Percentiles rank a stretch among this genome's conserved stretches.
Evolutionary conservation across 1,140 invertebrate species (phyloP).

Genomic region (Ptiloglossa arizonensis): DNA sequence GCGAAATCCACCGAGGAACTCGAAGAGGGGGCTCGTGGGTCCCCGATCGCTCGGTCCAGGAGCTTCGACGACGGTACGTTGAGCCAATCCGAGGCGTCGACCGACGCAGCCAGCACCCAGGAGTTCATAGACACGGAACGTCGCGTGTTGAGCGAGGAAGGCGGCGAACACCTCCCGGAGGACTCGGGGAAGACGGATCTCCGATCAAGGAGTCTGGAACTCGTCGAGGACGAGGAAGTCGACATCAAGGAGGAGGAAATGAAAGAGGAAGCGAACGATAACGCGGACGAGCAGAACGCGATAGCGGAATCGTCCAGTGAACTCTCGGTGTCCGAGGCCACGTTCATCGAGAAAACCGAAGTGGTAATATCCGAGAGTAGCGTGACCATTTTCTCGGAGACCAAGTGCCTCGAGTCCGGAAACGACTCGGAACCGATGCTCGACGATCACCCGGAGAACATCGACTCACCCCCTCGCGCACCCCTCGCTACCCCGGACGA

Average conservation of each 20-base stretch:
- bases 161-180: neutral
- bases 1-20: neutral
- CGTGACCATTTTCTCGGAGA: conserved; percentile 46
- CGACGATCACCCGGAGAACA: neutral
- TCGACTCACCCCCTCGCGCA: conserved; percentile 47
- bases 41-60: neutral
- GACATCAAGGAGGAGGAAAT: neutral
- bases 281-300: conserved; percentile 47
- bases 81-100: conserved; percentile 38
- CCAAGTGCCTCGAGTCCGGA: conserved; percentile 22
- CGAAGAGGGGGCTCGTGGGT: neutral
- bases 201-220: neutral
- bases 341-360: conserved; percentile 60
- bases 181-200: neutral
- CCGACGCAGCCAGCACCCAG: conserved; percentile 38
- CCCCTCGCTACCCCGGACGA: conserved; percentile 72
- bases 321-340: conserved; percentile 52
- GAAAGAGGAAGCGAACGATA: conserved; percentile 45
- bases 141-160: conserved; percentile 49
- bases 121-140: conserved; percentile 62
- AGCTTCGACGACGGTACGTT: conserved; percentile 34
- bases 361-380: conserved; percentile 34
- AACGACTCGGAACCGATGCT: conserved; percentile 43
- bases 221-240: neutral
- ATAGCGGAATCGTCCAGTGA: conserved; percentile 58